These are phyloP conservation scores for Pseudochirops corinnae DNA, from an alignment of 2,797 vertebrate genomes.

Conservation along the genomic window DNA sequence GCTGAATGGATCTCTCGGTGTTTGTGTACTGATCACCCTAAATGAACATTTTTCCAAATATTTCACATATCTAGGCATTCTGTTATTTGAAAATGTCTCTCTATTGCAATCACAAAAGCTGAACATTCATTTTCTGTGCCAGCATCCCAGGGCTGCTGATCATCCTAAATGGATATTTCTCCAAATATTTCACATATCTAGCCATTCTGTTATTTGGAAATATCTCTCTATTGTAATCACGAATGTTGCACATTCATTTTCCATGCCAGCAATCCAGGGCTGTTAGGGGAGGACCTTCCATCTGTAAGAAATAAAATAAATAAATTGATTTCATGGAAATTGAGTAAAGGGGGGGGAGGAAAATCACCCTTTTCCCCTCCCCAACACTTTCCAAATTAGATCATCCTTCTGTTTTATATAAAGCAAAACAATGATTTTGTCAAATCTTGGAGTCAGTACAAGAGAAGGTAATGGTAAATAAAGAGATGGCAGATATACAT, in stretches of 20 bases:
- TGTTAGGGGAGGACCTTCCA: conserved; percentile 8
- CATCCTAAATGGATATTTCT: conserved; percentile 31
- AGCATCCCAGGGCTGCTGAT: conserved; percentile 11
- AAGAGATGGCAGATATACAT: background rate
- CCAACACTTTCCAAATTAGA: conserved; percentile 29
- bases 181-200: conserved; percentile 32
- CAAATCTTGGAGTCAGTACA: conserved; percentile 32
- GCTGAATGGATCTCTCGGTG: background rate
- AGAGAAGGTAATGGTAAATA: background rate
- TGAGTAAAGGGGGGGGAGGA: conserved; percentile 10
- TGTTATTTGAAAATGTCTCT: conserved; percentile 33
- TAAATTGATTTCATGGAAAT: conserved; percentile 49
- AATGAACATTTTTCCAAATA: conserved; percentile 46
- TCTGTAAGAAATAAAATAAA: conserved; percentile 51
- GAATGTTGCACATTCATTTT: background rate
- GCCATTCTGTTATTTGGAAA: conserved; percentile 33
- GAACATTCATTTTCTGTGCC: background rate
- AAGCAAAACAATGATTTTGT: conserved; percentile 48
- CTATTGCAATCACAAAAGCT: background rate
- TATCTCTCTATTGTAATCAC: background rate
- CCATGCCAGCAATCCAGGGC: conserved; percentile 1
- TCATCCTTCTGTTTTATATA: conserved; percentile 48
- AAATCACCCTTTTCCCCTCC: conserved; percentile 24
- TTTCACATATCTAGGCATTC: conserved; percentile 3
- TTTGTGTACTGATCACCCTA: conserved; percentile 23